phyloP scores from a whole-genome alignment of 2,797 vertebrate species.

The Danio albolineatus region DNA sequence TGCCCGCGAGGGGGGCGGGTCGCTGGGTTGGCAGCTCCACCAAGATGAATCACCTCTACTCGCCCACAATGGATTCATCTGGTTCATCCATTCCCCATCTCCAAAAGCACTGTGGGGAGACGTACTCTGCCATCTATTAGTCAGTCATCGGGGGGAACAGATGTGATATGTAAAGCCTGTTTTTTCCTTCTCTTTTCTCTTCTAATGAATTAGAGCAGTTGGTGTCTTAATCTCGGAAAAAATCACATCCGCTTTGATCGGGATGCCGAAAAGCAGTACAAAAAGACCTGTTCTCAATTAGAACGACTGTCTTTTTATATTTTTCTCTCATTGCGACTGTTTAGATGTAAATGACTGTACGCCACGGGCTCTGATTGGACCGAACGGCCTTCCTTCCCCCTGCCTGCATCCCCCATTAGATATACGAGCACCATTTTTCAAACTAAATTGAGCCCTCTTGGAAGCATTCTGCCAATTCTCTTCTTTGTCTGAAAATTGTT shows the following conservation, averaged over 20 bases:
- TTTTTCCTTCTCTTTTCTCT: slow-evolving; percentile 49
- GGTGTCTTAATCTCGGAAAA: slow-evolving; percentile 52
- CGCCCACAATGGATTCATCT: slow-evolving; percentile 75
- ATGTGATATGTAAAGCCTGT: slow-evolving; percentile 54
- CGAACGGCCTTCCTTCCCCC: slow-evolving; percentile 47
- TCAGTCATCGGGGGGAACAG: slow-evolving; percentile 53
- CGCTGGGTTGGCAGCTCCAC: slow-evolving; percentile 59
- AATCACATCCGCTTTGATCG: slow-evolving; percentile 47
- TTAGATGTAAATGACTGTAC: slow-evolving; percentile 51
- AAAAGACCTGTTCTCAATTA: slow-evolving; percentile 61
- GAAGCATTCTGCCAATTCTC: slow-evolving; percentile 65
- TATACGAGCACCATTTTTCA: slow-evolving; percentile 66
- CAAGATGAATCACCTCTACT: slow-evolving; percentile 78
- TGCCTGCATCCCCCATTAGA: slow-evolving; percentile 54
- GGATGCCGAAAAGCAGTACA: slow-evolving; percentile 48
- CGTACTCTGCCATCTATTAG: slow-evolving; percentile 46
- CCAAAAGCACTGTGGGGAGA: slow-evolving; percentile 52
- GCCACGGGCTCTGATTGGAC: slow-evolving; percentile 56
- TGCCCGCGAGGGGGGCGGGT: slow-evolving; percentile 34
- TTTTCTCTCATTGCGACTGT: slow-evolving; percentile 23
- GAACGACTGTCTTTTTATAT: slow-evolving; percentile 44
- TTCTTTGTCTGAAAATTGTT: slow-evolving; percentile 64
- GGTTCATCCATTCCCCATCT: slow-evolving; percentile 43
- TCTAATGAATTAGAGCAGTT: slow-evolving; percentile 58
- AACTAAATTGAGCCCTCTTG: slow-evolving; percentile 69